Conservation (phyloP, 2,113 vertebrate genomes). For the Myotis lucifugus region DNA sequence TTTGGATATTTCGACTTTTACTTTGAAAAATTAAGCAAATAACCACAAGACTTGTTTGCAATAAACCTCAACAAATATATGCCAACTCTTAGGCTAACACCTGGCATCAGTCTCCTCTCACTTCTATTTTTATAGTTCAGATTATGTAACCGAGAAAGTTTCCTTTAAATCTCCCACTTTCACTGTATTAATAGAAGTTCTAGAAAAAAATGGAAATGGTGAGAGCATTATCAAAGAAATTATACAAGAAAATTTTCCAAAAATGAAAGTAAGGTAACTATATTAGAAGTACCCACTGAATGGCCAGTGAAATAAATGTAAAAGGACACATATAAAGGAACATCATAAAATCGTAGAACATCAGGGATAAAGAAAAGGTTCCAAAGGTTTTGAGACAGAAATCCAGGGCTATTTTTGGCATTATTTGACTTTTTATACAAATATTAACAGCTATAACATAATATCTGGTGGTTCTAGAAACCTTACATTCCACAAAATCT, state of each 20-base stretch:
- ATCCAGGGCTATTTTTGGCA: slow-evolving; percentile 34
- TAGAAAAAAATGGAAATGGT: slow-evolving; percentile 46
- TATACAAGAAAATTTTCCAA: slow-evolving; percentile 49
- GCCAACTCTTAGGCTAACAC: slow-evolving; percentile 31
- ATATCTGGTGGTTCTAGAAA: neutral
- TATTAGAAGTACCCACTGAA: slow-evolving; percentile 46
- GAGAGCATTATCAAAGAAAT: slow-evolving; percentile 69
- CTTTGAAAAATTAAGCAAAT: slow-evolving; percentile 59
- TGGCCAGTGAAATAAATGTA: neutral
- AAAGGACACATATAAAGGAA: neutral
- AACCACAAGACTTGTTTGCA: slow-evolving; percentile 20
- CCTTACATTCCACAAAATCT: slow-evolving; percentile 7
- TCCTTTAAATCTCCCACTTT: slow-evolving; percentile 60
- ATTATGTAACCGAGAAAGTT: slow-evolving; percentile 52
- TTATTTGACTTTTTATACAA: slow-evolving; percentile 43
- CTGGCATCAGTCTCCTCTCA: neutral
- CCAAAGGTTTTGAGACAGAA: slow-evolving; percentile 45
- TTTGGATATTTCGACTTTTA: slow-evolving; percentile 3
- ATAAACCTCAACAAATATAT: slow-evolving; percentile 31
- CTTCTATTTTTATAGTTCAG: slow-evolving; percentile 54
- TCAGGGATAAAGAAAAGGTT: neutral
- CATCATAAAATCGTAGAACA: slow-evolving; percentile 52
- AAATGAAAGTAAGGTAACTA: neutral
- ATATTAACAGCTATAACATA: neutral
- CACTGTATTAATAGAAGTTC: slow-evolving; percentile 65